Evolutionary conservation across 2,113 vertebrate species (phyloP).

Genomic region (Ceyx melanurus): DNA sequence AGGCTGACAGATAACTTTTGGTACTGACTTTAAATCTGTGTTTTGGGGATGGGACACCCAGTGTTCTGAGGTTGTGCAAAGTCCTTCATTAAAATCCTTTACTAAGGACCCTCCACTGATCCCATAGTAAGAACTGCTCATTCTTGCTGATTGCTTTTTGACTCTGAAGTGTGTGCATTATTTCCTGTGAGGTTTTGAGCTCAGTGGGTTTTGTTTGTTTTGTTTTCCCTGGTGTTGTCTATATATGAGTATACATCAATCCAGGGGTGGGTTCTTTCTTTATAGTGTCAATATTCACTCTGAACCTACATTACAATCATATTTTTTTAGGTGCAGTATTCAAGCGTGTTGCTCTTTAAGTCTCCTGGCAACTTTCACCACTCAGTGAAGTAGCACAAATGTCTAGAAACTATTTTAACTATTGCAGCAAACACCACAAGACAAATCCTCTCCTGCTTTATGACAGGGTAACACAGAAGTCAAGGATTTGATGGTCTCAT

Average conservation of each 20-base stretch:
- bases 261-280: background rate
- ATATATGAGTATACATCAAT: background rate
- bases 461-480: background rate
- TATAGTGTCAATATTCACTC: background rate
- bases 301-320: background rate
- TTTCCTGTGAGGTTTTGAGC: background rate
- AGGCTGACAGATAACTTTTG: background rate
- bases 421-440: background rate
- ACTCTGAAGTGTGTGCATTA: background rate
- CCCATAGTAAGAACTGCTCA: background rate
- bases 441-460: background rate
- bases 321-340: background rate
- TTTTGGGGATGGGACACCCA: background rate
- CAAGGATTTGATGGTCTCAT: background rate
- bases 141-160: background rate
- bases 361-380: background rate
- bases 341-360: background rate
- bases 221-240: background rate
- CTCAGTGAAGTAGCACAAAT: background rate
- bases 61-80: background rate
- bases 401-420: background rate
- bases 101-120: background rate
- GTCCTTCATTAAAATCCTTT: background rate
- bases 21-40: background rate
- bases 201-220: background rate